Base-by-base conservation (phyloP, 2,888 invertebrate genomes). In the Caenorhabditis sp. region DNA sequence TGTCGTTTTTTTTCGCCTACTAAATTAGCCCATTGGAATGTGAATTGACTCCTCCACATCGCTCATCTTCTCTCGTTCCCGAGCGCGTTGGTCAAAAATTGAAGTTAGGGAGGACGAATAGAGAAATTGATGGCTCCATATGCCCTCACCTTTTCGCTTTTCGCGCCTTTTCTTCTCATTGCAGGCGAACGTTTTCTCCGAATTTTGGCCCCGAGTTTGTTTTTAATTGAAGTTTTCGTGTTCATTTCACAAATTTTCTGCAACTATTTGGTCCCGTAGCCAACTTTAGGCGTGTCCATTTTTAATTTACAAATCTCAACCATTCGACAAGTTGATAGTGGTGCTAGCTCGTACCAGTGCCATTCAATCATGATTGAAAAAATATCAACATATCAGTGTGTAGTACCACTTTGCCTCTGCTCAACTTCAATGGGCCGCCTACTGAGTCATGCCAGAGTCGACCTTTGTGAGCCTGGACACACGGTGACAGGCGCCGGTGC, bases 361-460 rank as follows among this genome's bases (percentile, higher is more conserved):
- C 76, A 76, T 67, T 76, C 76, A 76, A 13, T 60, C 13, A 58
- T 76, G 61, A 61, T 76, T 67, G 65, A 76, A n/a, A n/a, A n/a
- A 74, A 76, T 51, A 72, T 35, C 67, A 76, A 37, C 67, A 67
- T 76, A 76, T 76, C 76, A 76, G 67, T 76, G 40, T 51, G 67
- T 61, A 76, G 67, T 68, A 51, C 67, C 76, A 76, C 32, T 76
- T 76, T 67, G 76, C 67, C 76, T 61, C 76, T 51, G 65, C 61
- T 8, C 60, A 24, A 28, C 74, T 74, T 76, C 76, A 76, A 76
- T 76, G 76, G 76, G 47, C 60, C 67, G 67, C 67, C 67, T 22
- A 8, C 6, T 76, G 76, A 76, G 53, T 76, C 76, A 76, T n/a
- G n/a, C 35, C 24, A 15, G 37, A 32, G 15, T 22, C 58, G 67